Conservation (phyloP, 2,888 invertebrate genomes). For the Allophyes oxyacanthae region DNA sequence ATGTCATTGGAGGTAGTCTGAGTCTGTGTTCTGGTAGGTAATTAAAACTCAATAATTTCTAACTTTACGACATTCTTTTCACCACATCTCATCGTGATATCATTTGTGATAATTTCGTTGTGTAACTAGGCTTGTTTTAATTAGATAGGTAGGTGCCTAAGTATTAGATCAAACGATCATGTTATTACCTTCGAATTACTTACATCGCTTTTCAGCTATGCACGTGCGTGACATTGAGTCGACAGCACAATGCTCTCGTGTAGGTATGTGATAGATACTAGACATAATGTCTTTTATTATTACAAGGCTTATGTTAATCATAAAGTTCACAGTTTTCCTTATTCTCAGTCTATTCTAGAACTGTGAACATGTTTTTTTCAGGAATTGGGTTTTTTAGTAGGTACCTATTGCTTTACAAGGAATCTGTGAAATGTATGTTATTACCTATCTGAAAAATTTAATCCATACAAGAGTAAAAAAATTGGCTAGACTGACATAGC, state of each 20-base stretch:
- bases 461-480: conserved; percentile 7
- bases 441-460: too few relatives aligned
- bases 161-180: conserved; percentile 54
- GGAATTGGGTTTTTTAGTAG: neutral
- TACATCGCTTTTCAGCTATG: conserved; percentile 59
- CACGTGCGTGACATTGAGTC: conserved; percentile 79
- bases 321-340: conserved; percentile 36
- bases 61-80: conserved; percentile 34
- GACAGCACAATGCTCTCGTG: conserved; percentile 58
- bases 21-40: conserved; percentile 29
- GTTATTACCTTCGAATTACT: conserved; percentile 54
- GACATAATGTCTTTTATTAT: conserved; percentile 20
- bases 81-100: conserved; percentile 25
- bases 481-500: conserved; percentile 35
- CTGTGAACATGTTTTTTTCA: conserved; percentile 10
- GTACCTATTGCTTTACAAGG: too few relatives aligned
- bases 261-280: conserved; percentile 25
- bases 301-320: conserved; percentile 27
- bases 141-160: conserved; percentile 46
- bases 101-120: conserved; percentile 44
- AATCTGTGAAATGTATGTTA: too few relatives aligned
- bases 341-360: conserved; percentile 5
- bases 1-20: conserved; percentile 52
- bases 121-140: conserved; percentile 55
- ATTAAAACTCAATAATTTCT: conserved; percentile 38